Evolutionary conservation across 2,113 vertebrate genomes (phyloP).

Genomic region (Papio anubis): DNA sequence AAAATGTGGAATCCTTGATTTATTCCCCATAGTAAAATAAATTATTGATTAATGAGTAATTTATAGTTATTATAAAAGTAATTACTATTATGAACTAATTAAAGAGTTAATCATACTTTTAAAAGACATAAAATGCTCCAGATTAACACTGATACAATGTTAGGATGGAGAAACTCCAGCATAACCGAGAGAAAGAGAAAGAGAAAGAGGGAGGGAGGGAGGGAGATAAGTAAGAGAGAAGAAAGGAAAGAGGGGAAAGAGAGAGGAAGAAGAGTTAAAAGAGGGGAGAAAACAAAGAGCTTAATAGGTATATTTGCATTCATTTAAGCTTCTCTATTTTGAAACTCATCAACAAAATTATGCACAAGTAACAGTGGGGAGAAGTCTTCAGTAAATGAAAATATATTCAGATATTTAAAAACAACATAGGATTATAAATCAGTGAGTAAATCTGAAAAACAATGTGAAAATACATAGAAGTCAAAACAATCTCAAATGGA

Average conservation of each 20-base stretch:
- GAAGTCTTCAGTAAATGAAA: neutral
- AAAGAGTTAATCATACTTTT: neutral
- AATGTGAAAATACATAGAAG: neutral
- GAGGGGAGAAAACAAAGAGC: neutral
- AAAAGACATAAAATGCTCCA: neutral
- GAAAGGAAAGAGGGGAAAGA: neutral
- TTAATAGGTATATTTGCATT: neutral
- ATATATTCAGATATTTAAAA: neutral
- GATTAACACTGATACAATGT: neutral
- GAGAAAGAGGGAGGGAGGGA: too few relatives aligned
- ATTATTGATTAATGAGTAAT: neutral
- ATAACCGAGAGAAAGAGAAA: neutral
- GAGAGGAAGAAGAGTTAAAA: neutral
- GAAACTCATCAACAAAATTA: neutral
- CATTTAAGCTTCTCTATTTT: neutral
- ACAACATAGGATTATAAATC: neutral
- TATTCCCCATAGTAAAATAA: neutral
- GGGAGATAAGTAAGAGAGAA: too few relatives aligned
- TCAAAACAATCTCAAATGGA: neutral
- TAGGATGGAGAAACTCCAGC: neutral
- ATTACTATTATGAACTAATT: neutral
- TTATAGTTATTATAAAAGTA: too few relatives aligned
- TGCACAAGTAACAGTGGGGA: neutral
- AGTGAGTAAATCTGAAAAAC: neutral
- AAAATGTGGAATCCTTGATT: neutral